Base-by-base conservation (phyloP, 2,113 vertebrate genomes). In the Mesoclemmys tuberculata region DNA sequence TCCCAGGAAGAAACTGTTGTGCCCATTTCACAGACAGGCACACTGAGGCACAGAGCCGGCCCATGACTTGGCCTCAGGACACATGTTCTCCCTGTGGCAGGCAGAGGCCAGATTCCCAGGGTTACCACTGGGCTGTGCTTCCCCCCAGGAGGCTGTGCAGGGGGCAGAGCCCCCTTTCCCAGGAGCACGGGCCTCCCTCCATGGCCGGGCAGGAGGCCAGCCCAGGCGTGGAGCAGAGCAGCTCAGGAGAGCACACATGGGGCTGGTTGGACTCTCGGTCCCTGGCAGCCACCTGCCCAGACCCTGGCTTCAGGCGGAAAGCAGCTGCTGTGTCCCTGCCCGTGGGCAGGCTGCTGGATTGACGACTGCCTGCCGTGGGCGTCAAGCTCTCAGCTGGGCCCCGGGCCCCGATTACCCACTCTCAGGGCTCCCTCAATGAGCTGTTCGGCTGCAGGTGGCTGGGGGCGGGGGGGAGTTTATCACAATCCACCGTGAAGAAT, bases 171-270 rank as follows among this genome's bases (percentile, higher is more conserved):
- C 41, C 26, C 41, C 7, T 77, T 12, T 77, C 22, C 26, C 74
- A n/a, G 19, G 4, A 38, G n/a, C 64, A n/a, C 31, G 19, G n/a
- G 64, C n/a, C 41, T 46, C 41, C 12, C 41, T 77, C 74, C 26
- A 8, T 4, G 13, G 44, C 16, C 7, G 38, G 64, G 11, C 24
- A 5, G 68, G 68, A 38, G 71, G 38, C 71, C 10, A 6, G 38
- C 10, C 11, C 5, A 8, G 8, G 7, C 6, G 4, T 29, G 11
- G 44, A 41, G 38, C 11, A 10, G 21, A 75, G 38, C 71, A 41
- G 21, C 38, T 75, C 41, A 44, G 64, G 3, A 0, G 3, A 16
- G 44, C 24, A 2, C 27, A 0, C 49, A n/a, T 0, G 0, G 44
- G 24, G 48, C 19, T 0, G 0, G 74, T 61, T 1, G 8, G 38